These are phyloP conservation scores for Bombus affinis DNA, from an alignment of 1,140 invertebrate species.

Conservation along the genomic window DNA sequence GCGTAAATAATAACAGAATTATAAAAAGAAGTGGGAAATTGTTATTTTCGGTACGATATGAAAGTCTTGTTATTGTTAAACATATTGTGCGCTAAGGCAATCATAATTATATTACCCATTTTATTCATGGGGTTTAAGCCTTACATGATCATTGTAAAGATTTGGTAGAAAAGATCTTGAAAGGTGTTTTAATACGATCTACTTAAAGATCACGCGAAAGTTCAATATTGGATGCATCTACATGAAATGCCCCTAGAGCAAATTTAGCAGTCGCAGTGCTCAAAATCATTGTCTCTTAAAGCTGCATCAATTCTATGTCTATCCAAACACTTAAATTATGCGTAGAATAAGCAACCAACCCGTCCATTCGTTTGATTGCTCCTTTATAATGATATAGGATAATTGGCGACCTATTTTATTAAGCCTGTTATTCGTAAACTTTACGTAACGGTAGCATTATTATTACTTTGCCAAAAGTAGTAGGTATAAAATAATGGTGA, in stretches of 20 bases:
- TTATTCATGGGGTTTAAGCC: conserved; percentile 44
- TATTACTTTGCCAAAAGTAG: conserved; percentile 49
- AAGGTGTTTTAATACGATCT: conserved; percentile 21
- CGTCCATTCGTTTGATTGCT: conserved; percentile 64
- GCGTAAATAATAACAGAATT: conserved; percentile 43
- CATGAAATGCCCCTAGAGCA: conserved; percentile 7
- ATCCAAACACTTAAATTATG: conserved; percentile 39
- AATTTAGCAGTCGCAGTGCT: conserved; percentile 40
- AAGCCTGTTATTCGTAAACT: conserved; percentile 32
- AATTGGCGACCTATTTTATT: conserved; percentile 47
- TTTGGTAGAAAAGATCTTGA: neutral
- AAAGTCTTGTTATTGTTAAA: conserved; percentile 55
- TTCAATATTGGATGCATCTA: conserved; percentile 4
- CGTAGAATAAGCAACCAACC: conserved; percentile 56
- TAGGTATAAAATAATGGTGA: conserved; percentile 19
- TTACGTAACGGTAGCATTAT: conserved; percentile 33
- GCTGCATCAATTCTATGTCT: conserved; percentile 36
- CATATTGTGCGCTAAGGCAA: conserved; percentile 49
- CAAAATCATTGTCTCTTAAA: conserved; percentile 45
- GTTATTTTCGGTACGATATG: conserved; percentile 49
- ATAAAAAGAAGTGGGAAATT: neutral
- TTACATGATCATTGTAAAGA: conserved; percentile 13
- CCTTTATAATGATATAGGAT: conserved; percentile 35
- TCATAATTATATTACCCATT: conserved; percentile 47
- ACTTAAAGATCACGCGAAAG: neutral